These are phyloP conservation scores for Dolichoris vasculosae DNA, from an alignment of 1,140 invertebrate species.

Conservation along the genomic window DNA sequence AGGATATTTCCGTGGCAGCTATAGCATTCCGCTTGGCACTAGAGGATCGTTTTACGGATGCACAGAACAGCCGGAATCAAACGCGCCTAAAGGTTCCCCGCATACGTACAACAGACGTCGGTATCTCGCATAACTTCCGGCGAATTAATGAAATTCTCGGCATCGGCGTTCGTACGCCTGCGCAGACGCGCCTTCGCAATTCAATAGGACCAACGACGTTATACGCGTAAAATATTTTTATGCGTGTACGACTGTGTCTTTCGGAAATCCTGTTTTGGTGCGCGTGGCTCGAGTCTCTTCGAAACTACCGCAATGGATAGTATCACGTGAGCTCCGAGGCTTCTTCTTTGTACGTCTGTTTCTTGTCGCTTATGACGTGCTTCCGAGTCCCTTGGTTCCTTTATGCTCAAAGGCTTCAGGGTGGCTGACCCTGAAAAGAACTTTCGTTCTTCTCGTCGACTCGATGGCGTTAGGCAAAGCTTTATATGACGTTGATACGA, in stretches of 20 bases:
- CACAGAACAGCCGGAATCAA: not conserved
- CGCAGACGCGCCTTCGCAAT: not conserved
- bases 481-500: not conserved
- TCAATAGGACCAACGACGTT: not conserved
- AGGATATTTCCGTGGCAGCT: constrained; percentile 8
- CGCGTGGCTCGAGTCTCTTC: not conserved
- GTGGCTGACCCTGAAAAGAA: not conserved
- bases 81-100: not conserved
- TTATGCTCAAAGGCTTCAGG: not conserved
- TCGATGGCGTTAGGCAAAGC: not conserved
- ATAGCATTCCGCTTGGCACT: not conserved
- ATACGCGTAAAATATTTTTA: not conserved
- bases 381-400: not conserved
- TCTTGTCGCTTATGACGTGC: not conserved
- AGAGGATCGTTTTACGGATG: not conserved
- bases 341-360: not conserved
- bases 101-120: not conserved
- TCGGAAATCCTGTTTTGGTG: not conserved
- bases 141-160: constrained; percentile 25
- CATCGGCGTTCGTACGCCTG: not conserved
- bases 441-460: not conserved
- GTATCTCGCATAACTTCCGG: constrained; percentile 19
- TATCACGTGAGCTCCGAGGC: not conserved
- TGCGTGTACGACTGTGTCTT: not conserved
- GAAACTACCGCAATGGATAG: not conserved